Base-by-base conservation (phyloP, 2,113 vertebrate genomes). In the Astur gentilis region DNA sequence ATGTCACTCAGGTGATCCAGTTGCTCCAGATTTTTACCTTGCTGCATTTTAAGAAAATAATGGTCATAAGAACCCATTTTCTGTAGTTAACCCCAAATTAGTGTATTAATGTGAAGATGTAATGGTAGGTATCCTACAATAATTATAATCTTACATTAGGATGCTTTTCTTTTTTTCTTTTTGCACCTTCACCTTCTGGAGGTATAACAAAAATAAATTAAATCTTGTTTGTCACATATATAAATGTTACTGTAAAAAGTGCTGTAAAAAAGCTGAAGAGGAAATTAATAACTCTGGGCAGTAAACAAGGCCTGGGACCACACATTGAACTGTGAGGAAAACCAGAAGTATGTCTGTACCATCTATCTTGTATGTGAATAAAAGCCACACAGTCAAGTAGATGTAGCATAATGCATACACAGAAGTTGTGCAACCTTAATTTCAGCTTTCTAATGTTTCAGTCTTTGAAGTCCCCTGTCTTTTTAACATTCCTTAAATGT, bases 401-500 rank as follows among this genome's bases (percentile, higher is more conserved):
- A 83, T 2, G 71, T 50, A 90, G 36, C 52, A 94, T 61, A 92
- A 89, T 65, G 52, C 83, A 92, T 36, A 82, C 50, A 69, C 21
- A 62, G 29, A 79, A 72, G 40, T 89, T 76, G 44, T 66, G 21
- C 49, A 85, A 40, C 65, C 70, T 96, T 79, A 83, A 84, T 85
- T 93, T 87, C 87, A 91, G 44, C 72, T 93, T 90, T 91, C 65
- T 95, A 77, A 69, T 42, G 62, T 94, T 86, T 89, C 78, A 87
- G 3, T 84, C 81, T 97, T 92, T 89, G 77, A 96, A 89, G 77
- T 96, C 16, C 6, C 40, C 34, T 49, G 80, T 87, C 83, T 65
- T 89, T 96, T 90, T 87, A 94, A 84, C 65, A 92, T 93, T 76
- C 65, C 73, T 91, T 95, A 82, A 92, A 87, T 76, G 87, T 78